Percentiles rank a stretch among this genome's conserved stretches.
Evolutionary conservation across 2,113 vertebrate species (phyloP).

Genomic region (Neolamprologus modestus): DNA sequence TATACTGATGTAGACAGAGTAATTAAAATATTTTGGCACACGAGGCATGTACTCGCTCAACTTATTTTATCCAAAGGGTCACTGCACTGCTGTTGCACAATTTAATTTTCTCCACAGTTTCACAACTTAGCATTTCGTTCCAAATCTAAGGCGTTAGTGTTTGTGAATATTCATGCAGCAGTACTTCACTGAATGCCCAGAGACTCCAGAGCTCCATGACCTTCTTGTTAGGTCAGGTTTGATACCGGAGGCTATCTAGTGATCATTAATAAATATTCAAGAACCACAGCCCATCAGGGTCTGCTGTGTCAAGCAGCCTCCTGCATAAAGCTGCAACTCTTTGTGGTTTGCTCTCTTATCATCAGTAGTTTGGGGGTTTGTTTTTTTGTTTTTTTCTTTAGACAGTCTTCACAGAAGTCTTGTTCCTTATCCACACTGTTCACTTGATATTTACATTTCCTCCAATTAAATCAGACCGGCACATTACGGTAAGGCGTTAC

Average conservation of each 20-base stretch:
- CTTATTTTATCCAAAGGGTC: background rate
- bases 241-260: conserved; percentile 26
- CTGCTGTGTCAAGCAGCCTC: background rate
- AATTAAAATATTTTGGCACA: conserved; percentile 3
- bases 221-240: conserved; percentile 44
- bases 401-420: conserved; percentile 3
- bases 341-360: conserved; percentile 18
- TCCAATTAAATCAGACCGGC: background rate
- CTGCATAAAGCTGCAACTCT: background rate
- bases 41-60: background rate
- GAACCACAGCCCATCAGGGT: background rate
- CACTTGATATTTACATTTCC: background rate
- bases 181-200: background rate
- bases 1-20: background rate
- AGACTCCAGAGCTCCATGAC: conserved; percentile 23
- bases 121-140: background rate
- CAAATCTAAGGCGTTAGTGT: background rate
- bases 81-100: background rate
- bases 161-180: conserved; percentile 34
- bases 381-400: background rate
- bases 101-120: conserved; percentile 19
- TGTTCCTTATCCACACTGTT: conserved; percentile 18
- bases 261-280: conserved; percentile 49
- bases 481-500: background rate
- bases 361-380: background rate